Evolutionary conservation across 2,888 invertebrate genomes (phyloP).

Genomic region (Drosophila niveifrons): DNA sequence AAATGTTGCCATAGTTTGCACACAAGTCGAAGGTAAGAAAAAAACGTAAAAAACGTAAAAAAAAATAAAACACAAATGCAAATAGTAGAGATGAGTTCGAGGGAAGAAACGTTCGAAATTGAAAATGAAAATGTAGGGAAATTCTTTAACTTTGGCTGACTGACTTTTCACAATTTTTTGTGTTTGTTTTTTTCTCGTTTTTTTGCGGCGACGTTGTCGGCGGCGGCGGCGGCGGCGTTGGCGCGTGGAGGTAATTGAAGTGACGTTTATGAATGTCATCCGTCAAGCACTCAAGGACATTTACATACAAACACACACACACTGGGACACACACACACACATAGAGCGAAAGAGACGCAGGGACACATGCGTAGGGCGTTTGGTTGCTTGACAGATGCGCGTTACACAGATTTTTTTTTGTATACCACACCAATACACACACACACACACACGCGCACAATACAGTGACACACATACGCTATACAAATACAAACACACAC

Average conservation of each 20-base stretch:
- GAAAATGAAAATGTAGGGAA: constrained; percentile 27
- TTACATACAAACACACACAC: constrained; percentile 67
- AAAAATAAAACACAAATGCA: neutral
- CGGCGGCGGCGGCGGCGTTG: constrained; percentile 63
- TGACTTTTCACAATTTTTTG: constrained; percentile 71
- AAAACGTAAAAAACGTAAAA: constrained; percentile 1
- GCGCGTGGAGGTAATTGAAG: constrained; percentile 82
- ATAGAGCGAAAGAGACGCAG: constrained; percentile 18
- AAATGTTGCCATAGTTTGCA: constrained; percentile 18
- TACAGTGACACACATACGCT: constrained; percentile 11
- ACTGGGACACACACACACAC: constrained; percentile 16
- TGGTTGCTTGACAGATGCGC: constrained; percentile 78
- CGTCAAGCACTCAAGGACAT: constrained; percentile 80
- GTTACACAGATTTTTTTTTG: constrained; percentile 72
- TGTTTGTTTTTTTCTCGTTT: constrained; percentile 7
- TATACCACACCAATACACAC: constrained; percentile 54
- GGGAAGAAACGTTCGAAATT: constrained; percentile 11
- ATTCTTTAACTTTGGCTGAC: constrained; percentile 67
- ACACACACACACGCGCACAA: constrained; percentile 18
- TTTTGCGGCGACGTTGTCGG: constrained; percentile 52
- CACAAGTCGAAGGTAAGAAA: neutral
- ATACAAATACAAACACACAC: constrained; percentile 23
- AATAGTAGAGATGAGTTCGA: constrained; percentile 2
- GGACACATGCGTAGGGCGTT: constrained; percentile 63
- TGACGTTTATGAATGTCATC: constrained; percentile 84